Evolutionary conservation across 2,888 invertebrate genomes (phyloP), one percentile per base, ranked within the genome.

Genomic region (Panzeria rudis): DNA sequence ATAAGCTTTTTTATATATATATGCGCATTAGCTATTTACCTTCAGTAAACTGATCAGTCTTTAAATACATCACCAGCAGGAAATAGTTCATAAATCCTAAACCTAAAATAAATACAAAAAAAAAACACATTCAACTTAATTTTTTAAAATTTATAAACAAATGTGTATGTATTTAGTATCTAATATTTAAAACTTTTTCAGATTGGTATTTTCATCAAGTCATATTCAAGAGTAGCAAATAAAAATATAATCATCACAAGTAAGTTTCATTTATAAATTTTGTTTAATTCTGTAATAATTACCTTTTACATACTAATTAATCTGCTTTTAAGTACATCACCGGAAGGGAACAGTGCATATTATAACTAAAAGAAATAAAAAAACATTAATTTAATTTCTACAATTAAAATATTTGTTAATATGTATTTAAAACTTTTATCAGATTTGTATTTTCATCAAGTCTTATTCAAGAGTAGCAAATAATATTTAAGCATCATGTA

Each of bases 391-490:
- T 59, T 64, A 50, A 35, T 25, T 38, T 11, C n/a, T 35, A 3
- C 17, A 11, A 20, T 17, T n/a, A 15, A 56, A 11, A 59, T 1
- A 13, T 20, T 20, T 6, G 2, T n/a, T 25, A 23, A 35, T 38
- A 50, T 50, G n/a, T 50, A 6, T 20, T 17, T 38, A 56, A 47
- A 35, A 44, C 17, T 50, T 29, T 3, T 62, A 62, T 88, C 86
- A 87, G 88, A 86, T 86, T 69, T 35, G 38, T 25, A 66, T 54
- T 86, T 56, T 87, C 88, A 88, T 88, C 89, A 89, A 87, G 29
- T 47, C 54, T 66, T 75, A 59, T 87, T 89, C 89, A 89, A 88
- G 88, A 89, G 89, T 89, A 89, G 89, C 89, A 89, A 89, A 89
- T 89, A 89, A 89, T 82, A 44, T 44, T 80, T 75, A 64, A 64